phyloP scores from a whole-genome alignment of 2,113 vertebrate genomes.

The Hystrix cristata region DNA sequence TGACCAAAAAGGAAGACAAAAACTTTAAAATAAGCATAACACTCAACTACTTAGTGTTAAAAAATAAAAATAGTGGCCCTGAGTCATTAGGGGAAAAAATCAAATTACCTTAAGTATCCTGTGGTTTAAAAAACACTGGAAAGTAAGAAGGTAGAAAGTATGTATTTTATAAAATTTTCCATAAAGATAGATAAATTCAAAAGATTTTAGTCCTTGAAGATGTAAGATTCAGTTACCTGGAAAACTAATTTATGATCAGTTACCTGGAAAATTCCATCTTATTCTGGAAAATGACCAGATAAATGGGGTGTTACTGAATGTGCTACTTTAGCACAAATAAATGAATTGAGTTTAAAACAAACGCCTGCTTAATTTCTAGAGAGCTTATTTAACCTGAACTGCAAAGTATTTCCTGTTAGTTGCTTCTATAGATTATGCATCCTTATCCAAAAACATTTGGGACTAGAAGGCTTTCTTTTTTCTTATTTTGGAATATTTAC shows the following conservation, averaged over 20 bases:
- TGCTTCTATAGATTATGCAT: not conserved
- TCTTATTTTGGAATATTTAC: not conserved
- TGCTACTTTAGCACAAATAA: conserved; percentile 67
- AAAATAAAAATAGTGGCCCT: not conserved
- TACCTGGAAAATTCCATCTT: conserved; percentile 81
- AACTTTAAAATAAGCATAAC: not conserved
- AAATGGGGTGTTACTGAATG: conserved; percentile 72
- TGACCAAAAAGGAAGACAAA: not conserved
- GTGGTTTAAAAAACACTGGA: not conserved
- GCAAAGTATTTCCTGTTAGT: not conserved
- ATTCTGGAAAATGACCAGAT: conserved; percentile 75
- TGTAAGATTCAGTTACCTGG: conserved; percentile 73
- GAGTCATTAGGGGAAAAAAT: not conserved
- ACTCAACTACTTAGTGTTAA: not conserved
- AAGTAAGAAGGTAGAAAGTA: not conserved
- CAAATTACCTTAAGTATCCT: not conserved
- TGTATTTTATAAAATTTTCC: conserved; percentile 55
- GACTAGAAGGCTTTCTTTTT: not conserved
- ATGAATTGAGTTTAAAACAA: conserved; percentile 63
- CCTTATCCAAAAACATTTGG: not conserved
- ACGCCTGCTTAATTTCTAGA: conserved; percentile 57
- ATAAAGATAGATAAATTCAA: conserved; percentile 47
- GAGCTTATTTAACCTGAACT: not conserved
- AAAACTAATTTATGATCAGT: conserved; percentile 83
- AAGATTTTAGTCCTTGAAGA: conserved; percentile 69